Evolutionary conservation across 2,888 invertebrate genomes (phyloP), one percentile per base, ranked within the genome.

Genomic region (Philhelius pedissequus): DNA sequence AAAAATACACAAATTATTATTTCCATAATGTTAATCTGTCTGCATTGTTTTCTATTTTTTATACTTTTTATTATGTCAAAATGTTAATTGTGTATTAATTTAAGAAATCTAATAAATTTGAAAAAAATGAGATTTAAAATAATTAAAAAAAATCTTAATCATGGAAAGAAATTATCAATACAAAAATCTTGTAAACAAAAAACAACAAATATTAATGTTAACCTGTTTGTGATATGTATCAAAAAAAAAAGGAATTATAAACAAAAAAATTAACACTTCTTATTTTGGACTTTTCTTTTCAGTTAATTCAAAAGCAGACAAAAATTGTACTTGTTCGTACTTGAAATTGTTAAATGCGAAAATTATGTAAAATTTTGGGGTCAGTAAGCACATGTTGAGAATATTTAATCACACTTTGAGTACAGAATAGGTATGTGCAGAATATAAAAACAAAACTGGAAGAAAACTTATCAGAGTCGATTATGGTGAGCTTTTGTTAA

Each of bases 191-290:
- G 20, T 27, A n/a, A 35, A n/a, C n/a, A 60, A 25, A 56, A 32
- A 32, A 25, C n/a, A 62, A 68, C 56, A 3, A 27, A 60, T 43
- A 43, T 69, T 54, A 78, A 70, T 69, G 78, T 78, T 78, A 22
- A 78, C 78, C 83, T 78, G 32, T 79, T 83, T 78, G 83, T 83
- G 83, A 83, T 83, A 83, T 74, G 54, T 74, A 83, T 76, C 25
- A 83, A 78, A 62, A 68, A 71, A 60, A 60, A 50, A 9, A n/a
- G 7, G 32, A 43, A 30, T 52, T 2, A 5, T 5, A 52, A 38
- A 62, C 13, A 54, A n/a, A 8, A 58, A 43, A 48, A 20, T 2
- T 11, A 56, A 64, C n/a, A 8, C 13, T 48, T 60, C 7, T 56
- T 60, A 6, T 9, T 43, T 45, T 11, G 9, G 11, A 68, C 77